phyloP scores from a whole-genome alignment of 2,797 vertebrate genomes.

The Poeciliopsis infans region DNA sequence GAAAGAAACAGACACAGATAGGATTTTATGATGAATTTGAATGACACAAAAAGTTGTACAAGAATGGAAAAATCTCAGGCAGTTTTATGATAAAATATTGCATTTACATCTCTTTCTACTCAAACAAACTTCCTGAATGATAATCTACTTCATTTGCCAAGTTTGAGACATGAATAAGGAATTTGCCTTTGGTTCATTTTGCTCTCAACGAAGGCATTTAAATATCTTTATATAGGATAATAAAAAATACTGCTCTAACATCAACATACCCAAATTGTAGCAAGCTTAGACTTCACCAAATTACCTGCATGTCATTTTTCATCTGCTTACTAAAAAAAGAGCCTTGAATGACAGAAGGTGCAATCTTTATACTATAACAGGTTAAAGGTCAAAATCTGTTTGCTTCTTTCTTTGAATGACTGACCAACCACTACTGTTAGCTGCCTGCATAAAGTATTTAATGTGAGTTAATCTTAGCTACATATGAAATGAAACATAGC shows the following conservation, averaged over 20 bases:
- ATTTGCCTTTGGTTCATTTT: background rate
- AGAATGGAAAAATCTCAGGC: background rate
- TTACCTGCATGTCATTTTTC: background rate
- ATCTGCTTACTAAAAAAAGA: background rate
- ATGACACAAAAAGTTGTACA: background rate
- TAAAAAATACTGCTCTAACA: background rate
- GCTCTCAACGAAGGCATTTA: background rate
- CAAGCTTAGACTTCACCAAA: background rate
- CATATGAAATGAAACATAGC: background rate
- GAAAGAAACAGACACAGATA: slow-evolving; percentile 16
- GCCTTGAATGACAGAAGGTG: background rate
- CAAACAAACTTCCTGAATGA: background rate
- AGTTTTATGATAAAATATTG: background rate
- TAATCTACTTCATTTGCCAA: background rate
- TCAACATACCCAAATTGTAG: background rate
- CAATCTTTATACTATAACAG: background rate
- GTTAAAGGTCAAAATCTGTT: background rate
- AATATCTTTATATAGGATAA: background rate
- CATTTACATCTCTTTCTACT: background rate
- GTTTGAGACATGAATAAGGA: background rate
- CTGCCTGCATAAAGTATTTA: background rate
- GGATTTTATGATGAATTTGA: background rate
- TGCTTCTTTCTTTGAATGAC: background rate
- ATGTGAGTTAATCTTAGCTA: background rate
- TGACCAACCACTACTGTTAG: background rate